Percentiles rank a stretch among this genome's conserved stretches.
Conservation (phyloP, 2,113 vertebrate species). For the Thunnus thynnus region DNA sequence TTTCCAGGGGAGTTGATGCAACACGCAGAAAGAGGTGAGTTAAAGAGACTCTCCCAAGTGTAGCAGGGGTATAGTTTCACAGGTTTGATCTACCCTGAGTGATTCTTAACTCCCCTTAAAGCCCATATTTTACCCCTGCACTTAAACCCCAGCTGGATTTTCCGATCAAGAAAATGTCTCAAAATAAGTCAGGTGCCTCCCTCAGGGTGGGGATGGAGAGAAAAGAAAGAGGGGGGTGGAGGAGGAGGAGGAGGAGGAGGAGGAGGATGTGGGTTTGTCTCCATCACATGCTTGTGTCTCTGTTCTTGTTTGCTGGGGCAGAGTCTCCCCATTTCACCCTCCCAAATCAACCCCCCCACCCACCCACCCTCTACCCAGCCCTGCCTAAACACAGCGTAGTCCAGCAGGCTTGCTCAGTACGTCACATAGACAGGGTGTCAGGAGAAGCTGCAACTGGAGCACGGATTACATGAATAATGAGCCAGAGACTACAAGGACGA, state of each 20-base stretch:
- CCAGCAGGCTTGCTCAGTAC: conserved; percentile 36
- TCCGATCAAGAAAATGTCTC: conserved; percentile 65
- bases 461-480: conserved; percentile 76
- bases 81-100: conserved; percentile 70
- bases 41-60: conserved; percentile 56
- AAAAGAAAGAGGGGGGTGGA: conserved; percentile 23
- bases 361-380: conserved; percentile 27
- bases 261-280: conserved; percentile 54
- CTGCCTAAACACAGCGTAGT: conserved; percentile 25
- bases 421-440: conserved; percentile 66
- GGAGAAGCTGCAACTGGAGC: conserved; percentile 66
- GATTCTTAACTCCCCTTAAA: conserved; percentile 74
- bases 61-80: conserved; percentile 52
- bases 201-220: conserved; percentile 53
- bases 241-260: neutral
- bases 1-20: conserved; percentile 72
- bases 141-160: conserved; percentile 75
- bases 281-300: conserved; percentile 56
- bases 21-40: conserved; percentile 64
- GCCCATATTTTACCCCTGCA: conserved; percentile 66
- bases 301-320: conserved; percentile 61
- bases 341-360: conserved; percentile 29
- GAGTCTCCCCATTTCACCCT: conserved; percentile 33
- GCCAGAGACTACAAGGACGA: conserved; percentile 55
- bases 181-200: conserved; percentile 72